These are phyloP conservation scores for Dinocampus coccinellae DNA, from an alignment of 2,888 invertebrate genomes.

Conservation along the genomic window DNA sequence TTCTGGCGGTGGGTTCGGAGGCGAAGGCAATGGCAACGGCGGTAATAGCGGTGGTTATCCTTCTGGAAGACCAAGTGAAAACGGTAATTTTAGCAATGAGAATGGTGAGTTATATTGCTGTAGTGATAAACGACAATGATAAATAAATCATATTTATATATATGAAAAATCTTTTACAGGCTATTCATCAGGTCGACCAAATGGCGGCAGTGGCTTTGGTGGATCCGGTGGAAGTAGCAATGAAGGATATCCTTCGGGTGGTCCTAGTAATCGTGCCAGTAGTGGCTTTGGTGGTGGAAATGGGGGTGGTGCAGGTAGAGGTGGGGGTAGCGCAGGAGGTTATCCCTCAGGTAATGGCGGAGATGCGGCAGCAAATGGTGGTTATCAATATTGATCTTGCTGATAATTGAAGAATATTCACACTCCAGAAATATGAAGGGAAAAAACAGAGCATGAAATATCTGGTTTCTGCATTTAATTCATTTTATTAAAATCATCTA, in stretches of 20 bases:
- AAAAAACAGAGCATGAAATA: conserved; percentile 1
- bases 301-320: conserved; percentile 46
- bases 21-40: conserved; percentile 27
- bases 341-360: conserved; percentile 65
- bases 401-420: conserved; percentile 21
- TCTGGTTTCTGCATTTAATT: conserved; percentile 6
- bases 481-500: not conserved
- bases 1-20: conserved; percentile 41
- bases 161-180: conserved; percentile 26
- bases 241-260: conserved; percentile 61
- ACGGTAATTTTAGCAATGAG: conserved; percentile 47
- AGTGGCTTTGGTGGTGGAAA: conserved; percentile 48
- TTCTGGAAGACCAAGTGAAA: conserved; percentile 49
- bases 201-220: conserved; percentile 34
- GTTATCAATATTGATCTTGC: conserved; percentile 64
- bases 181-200: conserved; percentile 51
- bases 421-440: not conserved
- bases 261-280: conserved; percentile 46
- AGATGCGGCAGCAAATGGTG: conserved; percentile 64
- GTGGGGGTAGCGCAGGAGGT: conserved; percentile 51
- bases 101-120: conserved; percentile 12
- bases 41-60: conserved; percentile 45
- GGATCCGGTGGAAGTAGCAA: conserved; percentile 40
- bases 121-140: not conserved
- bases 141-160: not conserved